These are phyloP conservation scores for Antigone vipio DNA, from an alignment of 2,113 vertebrate species.

Conservation along the genomic window DNA sequence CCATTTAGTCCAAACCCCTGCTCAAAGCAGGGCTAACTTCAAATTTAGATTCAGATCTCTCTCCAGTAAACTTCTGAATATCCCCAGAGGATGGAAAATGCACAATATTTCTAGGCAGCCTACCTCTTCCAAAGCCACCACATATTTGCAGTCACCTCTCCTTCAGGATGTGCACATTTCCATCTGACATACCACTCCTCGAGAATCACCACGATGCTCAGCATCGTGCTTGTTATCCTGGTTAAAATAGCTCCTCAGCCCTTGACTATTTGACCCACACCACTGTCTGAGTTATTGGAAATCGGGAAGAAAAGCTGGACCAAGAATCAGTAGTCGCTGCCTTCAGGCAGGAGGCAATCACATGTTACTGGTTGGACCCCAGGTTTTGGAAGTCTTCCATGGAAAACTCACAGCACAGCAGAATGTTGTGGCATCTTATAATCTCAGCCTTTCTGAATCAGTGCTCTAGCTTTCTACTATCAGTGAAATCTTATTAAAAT, in stretches of 20 bases:
- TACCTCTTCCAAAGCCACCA: not conserved
- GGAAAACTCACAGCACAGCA: not conserved
- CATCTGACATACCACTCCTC: not conserved
- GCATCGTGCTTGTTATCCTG: not conserved
- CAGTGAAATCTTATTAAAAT: not conserved
- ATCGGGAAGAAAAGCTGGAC: not conserved
- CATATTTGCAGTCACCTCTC: not conserved
- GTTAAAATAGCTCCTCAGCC: not conserved
- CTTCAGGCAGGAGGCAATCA: conserved; percentile 2
- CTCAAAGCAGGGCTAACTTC: not conserved
- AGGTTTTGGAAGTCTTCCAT: not conserved
- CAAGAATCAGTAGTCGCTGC: not conserved
- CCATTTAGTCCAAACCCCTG: not conserved
- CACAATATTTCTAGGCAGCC: not conserved
- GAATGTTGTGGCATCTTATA: not conserved
- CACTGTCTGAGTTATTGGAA: not conserved
- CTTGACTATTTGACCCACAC: not conserved
- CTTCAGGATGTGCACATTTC: not conserved
- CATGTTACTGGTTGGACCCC: not conserved
- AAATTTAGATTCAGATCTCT: not conserved
- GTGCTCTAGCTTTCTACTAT: not conserved
- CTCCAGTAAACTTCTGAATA: not conserved
- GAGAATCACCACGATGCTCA: not conserved
- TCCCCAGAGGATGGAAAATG: not conserved
- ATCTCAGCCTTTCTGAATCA: not conserved